Conservation (phyloP, 2,888 invertebrate species). For the Coecobrya sp. region DNA sequence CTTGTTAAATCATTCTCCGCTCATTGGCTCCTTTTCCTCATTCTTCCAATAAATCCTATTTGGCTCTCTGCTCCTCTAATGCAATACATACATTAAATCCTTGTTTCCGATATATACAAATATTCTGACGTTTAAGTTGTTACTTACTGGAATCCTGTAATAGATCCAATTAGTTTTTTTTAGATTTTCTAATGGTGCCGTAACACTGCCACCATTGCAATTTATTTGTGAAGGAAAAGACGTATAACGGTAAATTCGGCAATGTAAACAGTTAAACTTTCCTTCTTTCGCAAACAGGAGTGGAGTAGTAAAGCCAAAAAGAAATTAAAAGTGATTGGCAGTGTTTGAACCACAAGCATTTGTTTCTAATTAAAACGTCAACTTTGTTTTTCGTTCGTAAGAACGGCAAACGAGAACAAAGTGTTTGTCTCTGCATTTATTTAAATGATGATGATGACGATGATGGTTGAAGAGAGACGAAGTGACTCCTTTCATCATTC, state of each 20-base stretch:
- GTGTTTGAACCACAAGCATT: conserved; percentile 85
- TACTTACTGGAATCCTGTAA: neutral
- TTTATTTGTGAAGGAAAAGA: neutral
- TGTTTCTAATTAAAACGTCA: conserved; percentile 87
- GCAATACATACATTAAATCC: neutral
- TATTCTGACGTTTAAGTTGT: neutral
- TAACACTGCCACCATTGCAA: neutral
- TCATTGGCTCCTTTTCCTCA: conserved; percentile 45
- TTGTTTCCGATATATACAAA: neutral
- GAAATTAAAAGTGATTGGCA: conserved; percentile 85
- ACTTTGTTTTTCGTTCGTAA: conserved; percentile 82
- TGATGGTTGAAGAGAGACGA: conserved; percentile 49
- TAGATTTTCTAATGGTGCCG: neutral
- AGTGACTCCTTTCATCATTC: conserved; percentile 63
- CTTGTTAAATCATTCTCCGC: conserved; percentile 74
- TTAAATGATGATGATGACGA: conserved; percentile 48
- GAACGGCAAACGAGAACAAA: conserved; percentile 23
- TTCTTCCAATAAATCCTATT: neutral
- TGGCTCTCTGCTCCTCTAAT: neutral
- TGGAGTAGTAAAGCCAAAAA: neutral
- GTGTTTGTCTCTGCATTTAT: conserved; percentile 55
- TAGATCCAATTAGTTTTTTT: neutral
- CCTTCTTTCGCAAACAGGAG: neutral
- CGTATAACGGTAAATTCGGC: neutral
- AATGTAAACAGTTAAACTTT: neutral